phyloP scores from a whole-genome alignment of 2,113 vertebrate species.

The Mormoops blainvillei region DNA sequence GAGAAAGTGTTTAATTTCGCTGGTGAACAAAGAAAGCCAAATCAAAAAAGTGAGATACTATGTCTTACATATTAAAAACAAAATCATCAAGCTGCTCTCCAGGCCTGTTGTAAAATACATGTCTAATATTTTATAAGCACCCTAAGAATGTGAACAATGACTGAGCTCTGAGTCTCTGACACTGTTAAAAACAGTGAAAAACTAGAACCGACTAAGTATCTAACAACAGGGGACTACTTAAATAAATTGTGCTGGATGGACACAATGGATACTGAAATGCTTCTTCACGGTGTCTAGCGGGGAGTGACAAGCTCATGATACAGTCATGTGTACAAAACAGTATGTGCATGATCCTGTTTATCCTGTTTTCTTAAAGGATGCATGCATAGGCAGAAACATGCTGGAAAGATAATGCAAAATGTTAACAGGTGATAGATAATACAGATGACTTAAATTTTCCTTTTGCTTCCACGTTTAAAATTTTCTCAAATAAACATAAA shows the following conservation, averaged over 20 bases:
- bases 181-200: neutral
- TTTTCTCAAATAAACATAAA: slow-evolving; percentile 21
- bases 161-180: neutral
- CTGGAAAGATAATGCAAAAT: neutral
- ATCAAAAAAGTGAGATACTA: neutral
- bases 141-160: neutral
- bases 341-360: neutral
- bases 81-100: neutral
- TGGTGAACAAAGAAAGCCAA: neutral
- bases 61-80: neutral
- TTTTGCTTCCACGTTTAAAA: neutral
- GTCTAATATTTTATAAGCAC: neutral
- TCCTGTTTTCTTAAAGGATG: neutral
- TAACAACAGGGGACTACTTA: neutral
- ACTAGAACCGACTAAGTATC: neutral
- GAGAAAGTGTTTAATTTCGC: neutral
- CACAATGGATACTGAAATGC: neutral
- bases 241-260: neutral
- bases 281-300: neutral
- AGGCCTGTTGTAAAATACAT: neutral
- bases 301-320: neutral
- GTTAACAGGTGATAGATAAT: neutral
- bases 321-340: neutral
- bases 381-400: neutral
- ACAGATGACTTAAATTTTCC: neutral